phyloP scores from a whole-genome alignment of 2,888 invertebrate genomes.

The Timema podura region DNA sequence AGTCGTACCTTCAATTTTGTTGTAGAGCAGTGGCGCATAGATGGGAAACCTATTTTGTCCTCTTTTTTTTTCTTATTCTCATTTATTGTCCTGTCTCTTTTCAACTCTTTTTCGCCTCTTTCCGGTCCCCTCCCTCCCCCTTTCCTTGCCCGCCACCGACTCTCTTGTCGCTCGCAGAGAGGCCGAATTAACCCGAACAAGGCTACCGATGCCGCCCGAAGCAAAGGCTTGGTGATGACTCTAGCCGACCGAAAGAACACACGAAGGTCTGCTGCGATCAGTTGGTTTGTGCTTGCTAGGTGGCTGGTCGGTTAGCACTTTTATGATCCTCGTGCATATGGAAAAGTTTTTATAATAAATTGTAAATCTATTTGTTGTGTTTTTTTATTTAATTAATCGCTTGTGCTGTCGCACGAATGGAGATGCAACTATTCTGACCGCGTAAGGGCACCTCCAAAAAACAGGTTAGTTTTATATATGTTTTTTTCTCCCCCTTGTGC shows the following conservation, averaged over 20 bases:
- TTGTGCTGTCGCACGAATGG: conserved; percentile 1
- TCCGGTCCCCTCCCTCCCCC: conserved; percentile 20
- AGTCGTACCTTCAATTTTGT: conserved; percentile 22
- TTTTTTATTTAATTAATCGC: neutral
- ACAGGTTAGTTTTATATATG: conserved; percentile 3
- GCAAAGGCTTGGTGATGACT: conserved; percentile 28
- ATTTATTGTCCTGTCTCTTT: conserved; percentile 5
- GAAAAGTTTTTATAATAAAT: neutral
- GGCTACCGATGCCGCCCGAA: conserved; percentile 28
- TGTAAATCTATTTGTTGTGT: neutral
- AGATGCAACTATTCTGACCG: neutral
- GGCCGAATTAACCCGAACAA: conserved; percentile 29
- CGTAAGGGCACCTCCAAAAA: conserved; percentile 1
- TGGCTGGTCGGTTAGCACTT: conserved; percentile 27
- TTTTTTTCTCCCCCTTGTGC: too few species aligned
- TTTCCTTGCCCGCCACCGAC: conserved; percentile 18
- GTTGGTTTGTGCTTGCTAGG: conserved; percentile 30
- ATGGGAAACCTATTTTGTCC: conserved; percentile 22
- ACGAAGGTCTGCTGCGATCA: conserved; percentile 20
- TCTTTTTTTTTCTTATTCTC: conserved; percentile 18
- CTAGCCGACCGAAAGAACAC: conserved; percentile 10
- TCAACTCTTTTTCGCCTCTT: conserved; percentile 4
- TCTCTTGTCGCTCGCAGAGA: conserved; percentile 12
- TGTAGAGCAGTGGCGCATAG: conserved; percentile 26
- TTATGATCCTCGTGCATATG: conserved; percentile 2